A percentile compares a stretch with the other conserved stretches of the same genome.
Conservation (phyloP, 1,140 invertebrate species). For the Rhyzopertha dominica region DNA sequence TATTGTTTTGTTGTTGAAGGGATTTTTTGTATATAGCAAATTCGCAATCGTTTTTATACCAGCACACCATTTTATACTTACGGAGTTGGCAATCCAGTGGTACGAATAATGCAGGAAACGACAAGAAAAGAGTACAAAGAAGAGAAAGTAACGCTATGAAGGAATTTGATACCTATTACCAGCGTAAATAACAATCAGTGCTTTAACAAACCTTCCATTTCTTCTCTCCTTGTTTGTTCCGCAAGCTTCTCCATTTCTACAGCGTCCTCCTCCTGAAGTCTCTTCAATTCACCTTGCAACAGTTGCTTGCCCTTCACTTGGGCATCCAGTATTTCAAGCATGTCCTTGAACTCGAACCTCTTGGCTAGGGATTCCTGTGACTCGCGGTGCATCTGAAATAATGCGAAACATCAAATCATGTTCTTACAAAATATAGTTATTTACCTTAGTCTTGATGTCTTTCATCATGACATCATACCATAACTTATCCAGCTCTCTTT, state of each 20-base stretch:
- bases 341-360: slow-evolving; percentile 24
- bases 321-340: slow-evolving; percentile 29
- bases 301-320: slow-evolving; percentile 38
- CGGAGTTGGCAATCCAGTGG: too few relatives aligned
- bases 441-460: slow-evolving; percentile 32
- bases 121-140: too few relatives aligned
- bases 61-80: too few relatives aligned
- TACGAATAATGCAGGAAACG: too few relatives aligned
- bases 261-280: slow-evolving; percentile 28
- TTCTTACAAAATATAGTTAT: neutral
- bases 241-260: slow-evolving; percentile 29
- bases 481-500: slow-evolving; percentile 38
- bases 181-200: too few relatives aligned
- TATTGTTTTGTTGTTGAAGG: too few relatives aligned
- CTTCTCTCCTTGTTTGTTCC: slow-evolving; percentile 30
- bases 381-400: slow-evolving; percentile 34
- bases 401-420: neutral
- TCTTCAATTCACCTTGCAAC: slow-evolving; percentile 25
- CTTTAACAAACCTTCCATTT: slow-evolving; percentile 28
- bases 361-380: slow-evolving; percentile 31
- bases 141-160: too few relatives aligned
- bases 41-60: too few relatives aligned
- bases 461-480: slow-evolving; percentile 37
- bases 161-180: too few relatives aligned
- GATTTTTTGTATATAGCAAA: too few relatives aligned